Evolutionary conservation across 2,888 invertebrate genomes (phyloP).

Genomic region (Oasisia sp.): DNA sequence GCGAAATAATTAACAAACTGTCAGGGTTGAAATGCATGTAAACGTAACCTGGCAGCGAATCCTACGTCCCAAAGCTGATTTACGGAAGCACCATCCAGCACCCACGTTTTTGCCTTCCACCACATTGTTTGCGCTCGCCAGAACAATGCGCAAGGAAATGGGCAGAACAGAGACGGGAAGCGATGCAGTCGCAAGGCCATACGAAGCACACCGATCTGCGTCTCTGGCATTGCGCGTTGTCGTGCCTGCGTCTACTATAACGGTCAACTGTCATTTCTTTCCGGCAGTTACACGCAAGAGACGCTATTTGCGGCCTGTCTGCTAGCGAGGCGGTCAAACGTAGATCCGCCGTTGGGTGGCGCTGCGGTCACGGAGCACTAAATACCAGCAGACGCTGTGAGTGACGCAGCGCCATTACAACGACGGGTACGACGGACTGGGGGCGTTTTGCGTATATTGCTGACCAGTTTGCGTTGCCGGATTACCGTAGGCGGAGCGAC

Average conservation of each 20-base stretch:
- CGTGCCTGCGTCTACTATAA: conserved; percentile 10
- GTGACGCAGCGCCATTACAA: neutral
- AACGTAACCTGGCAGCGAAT: neutral
- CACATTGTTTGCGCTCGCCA: too few species aligned
- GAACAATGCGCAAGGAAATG: neutral
- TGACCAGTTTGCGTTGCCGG: neutral
- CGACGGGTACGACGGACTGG: neutral
- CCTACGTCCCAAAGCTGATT: neutral
- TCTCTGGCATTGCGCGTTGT: conserved; percentile 17
- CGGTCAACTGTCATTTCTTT: neutral
- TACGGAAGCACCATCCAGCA: neutral
- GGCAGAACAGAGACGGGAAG: neutral
- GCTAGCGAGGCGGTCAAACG: neutral
- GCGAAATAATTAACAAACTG: neutral
- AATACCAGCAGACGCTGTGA: neutral
- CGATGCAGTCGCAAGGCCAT: neutral
- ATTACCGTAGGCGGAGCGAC: neutral
- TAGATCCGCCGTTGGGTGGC: neutral
- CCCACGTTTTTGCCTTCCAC: neutral
- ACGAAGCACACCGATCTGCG: neutral
- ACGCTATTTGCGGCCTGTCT: neutral
- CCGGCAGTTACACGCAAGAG: neutral
- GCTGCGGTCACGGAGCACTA: neutral
- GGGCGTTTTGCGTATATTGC: neutral
- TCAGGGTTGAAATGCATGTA: neutral